Evolutionary conservation across 2,888 invertebrate species (phyloP).

Genomic region (Harpalus rufipes): DNA sequence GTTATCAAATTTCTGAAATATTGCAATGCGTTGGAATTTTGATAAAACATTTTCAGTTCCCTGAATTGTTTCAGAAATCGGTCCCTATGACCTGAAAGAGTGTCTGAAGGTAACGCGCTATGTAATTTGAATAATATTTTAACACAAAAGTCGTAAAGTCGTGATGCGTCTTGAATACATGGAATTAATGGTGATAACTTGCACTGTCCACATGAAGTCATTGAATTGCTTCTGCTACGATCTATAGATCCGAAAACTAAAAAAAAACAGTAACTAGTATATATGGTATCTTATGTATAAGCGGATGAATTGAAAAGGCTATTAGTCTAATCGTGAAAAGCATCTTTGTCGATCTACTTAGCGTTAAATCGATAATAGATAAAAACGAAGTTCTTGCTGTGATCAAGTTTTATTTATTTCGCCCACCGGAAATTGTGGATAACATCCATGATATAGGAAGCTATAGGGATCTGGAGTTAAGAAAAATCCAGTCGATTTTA

Average conservation of each 20-base stretch:
- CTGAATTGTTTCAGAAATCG: slow-evolving; percentile 95
- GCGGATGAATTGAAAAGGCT: too few species aligned
- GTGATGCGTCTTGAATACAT: slow-evolving; percentile 96
- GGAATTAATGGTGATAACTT: slow-evolving; percentile 96
- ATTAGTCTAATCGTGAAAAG: too few species aligned
- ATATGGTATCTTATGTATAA: too few species aligned
- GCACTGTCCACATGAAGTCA: slow-evolving; percentile 98
- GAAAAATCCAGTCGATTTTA: too few species aligned
- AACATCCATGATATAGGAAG: too few species aligned
- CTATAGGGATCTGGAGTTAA: too few species aligned
- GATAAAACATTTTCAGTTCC: slow-evolving; percentile 94
- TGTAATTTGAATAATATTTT: slow-evolving; percentile 97
- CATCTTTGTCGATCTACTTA: too few species aligned
- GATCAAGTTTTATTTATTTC: too few species aligned
- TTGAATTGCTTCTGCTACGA: slow-evolving; percentile 95
- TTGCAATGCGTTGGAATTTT: slow-evolving; percentile 94
- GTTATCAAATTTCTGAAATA: slow-evolving; percentile 98
- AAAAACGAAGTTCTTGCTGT: too few species aligned
- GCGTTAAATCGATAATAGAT: too few species aligned
- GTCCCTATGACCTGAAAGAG: slow-evolving; percentile 91
- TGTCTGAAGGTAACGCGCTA: slow-evolving; percentile 93
- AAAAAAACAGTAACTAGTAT: slow-evolving; percentile 70
- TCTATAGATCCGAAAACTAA: slow-evolving; percentile 96
- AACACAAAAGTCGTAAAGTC: slow-evolving; percentile 97
- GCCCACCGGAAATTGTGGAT: too few species aligned